Conservation (phyloP, 2,888 invertebrate species). For the Dryomyza anilis region DNA sequence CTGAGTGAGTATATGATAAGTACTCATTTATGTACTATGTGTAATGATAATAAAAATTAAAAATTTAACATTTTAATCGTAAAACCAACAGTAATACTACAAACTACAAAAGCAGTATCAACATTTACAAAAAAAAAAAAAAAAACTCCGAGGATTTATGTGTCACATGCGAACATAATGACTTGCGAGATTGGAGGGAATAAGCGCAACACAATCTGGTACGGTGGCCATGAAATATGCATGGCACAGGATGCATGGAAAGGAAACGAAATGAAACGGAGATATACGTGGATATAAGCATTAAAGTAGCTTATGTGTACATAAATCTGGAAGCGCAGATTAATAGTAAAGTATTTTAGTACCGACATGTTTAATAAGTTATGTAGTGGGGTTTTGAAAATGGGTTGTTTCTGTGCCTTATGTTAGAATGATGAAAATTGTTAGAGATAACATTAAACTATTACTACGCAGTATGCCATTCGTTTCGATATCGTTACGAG, state of each 20-base stretch:
- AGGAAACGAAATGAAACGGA: background rate
- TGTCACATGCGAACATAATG: constrained; percentile 16
- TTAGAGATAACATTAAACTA: too few relatives aligned
- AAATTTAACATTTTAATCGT: constrained; percentile 5
- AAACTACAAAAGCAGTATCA: too few relatives aligned
- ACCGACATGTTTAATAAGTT: background rate
- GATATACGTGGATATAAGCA: too few relatives aligned
- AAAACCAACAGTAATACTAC: background rate
- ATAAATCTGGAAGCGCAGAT: background rate
- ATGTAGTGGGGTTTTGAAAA: background rate
- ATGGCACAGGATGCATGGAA: background rate
- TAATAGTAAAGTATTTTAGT: background rate
- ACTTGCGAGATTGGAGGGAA: background rate
- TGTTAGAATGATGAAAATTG: too few relatives aligned
- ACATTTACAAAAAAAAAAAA: background rate
- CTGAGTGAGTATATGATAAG: background rate
- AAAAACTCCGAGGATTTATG: background rate
- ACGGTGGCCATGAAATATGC: too few relatives aligned
- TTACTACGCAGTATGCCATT: too few relatives aligned
- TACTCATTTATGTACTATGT: background rate
- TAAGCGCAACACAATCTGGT: too few relatives aligned
- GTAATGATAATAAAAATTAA: constrained; percentile 21
- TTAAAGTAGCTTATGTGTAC: too few relatives aligned
- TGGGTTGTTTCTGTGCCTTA: too few relatives aligned
- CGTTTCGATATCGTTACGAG: too few relatives aligned